A percentile compares a stretch with the other conserved stretches of the same genome.
phyloP scores from a whole-genome alignment of 2,113 vertebrate species.

The Thalassarche chlororhynchos region DNA sequence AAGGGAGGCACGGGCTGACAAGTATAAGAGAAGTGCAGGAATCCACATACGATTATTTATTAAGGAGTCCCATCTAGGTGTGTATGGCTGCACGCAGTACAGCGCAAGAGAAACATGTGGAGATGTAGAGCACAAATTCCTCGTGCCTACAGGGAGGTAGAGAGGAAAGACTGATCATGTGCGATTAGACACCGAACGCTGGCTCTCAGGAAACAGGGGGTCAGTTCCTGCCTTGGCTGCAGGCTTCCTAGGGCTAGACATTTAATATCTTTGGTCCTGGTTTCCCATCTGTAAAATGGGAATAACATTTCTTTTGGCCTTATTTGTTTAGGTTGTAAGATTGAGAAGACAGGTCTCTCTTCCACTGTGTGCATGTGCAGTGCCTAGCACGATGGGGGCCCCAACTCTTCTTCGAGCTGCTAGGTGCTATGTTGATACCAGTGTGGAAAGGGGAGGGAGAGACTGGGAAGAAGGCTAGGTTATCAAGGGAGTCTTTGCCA shows the following conservation, averaged over 20 bases:
- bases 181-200: background rate
- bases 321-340: slow-evolving; percentile 12
- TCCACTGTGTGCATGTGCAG: rapidly evolving
- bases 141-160: slow-evolving; percentile 48
- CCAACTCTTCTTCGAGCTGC: background rate
- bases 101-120: slow-evolving; percentile 17
- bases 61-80: slow-evolving; percentile 22
- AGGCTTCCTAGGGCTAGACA: slow-evolving; percentile 34
- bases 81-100: background rate
- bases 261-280: slow-evolving; percentile 31
- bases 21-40: slow-evolving; percentile 1
- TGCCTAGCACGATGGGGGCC: background rate
- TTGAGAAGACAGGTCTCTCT: background rate
- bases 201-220: slow-evolving; percentile 28
- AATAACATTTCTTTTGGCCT: slow-evolving; percentile 27
- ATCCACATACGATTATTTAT: slow-evolving; percentile 9
- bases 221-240: slow-evolving; percentile 45
- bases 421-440: background rate
- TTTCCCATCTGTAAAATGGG: slow-evolving; percentile 16
- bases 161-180: slow-evolving; percentile 61
- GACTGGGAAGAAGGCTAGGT: background rate
- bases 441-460: background rate
- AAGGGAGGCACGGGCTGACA: slow-evolving; percentile 33
- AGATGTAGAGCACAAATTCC: slow-evolving; percentile 37
- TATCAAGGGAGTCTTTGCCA: background rate